A percentile compares a stretch with the other conserved stretches of the same genome.
phyloP scores from a whole-genome alignment of 2,113 vertebrate genomes.

The Psittacula cyanocephala region DNA sequence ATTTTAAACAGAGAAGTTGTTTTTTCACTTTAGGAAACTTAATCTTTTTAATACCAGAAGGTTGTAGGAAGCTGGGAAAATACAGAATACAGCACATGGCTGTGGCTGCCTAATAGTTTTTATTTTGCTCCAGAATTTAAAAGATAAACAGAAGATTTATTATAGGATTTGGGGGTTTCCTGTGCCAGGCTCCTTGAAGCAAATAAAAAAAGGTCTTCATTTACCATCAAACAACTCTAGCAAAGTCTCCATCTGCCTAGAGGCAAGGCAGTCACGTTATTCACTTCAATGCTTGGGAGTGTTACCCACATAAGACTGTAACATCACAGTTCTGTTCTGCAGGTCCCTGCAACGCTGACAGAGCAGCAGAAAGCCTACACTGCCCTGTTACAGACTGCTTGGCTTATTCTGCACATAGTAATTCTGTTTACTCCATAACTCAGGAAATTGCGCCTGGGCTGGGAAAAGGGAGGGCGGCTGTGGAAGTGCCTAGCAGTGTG shows the following conservation, averaged over 20 bases:
- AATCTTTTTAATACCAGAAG: not conserved
- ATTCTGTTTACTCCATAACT: not conserved
- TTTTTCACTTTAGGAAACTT: not conserved
- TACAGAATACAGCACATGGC: not conserved
- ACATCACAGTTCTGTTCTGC: not conserved
- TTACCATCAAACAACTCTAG: not conserved
- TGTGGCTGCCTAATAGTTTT: not conserved
- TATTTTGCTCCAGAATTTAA: conserved; percentile 28
- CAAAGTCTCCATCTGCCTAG: not conserved
- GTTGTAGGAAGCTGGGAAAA: not conserved
- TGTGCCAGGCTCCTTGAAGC: conserved; percentile 4
- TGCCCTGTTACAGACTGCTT: not conserved
- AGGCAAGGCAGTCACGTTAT: not conserved
- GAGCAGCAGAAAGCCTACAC: not conserved
- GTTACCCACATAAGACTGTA: conserved; percentile 37
- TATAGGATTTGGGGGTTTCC: conserved; percentile 48
- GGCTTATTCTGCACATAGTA: not conserved
- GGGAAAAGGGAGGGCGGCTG: not conserved
- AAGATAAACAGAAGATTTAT: conserved; percentile 51
- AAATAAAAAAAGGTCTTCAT: not conserved
- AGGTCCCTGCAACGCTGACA: not conserved
- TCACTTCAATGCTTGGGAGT: not conserved
- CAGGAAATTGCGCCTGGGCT: conserved; percentile 31
- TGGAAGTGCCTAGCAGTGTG: not conserved
- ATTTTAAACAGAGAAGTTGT: not conserved